Evolutionary conservation across 2,888 invertebrate species (phyloP).

Genomic region (Mythimna albipuncta): DNA sequence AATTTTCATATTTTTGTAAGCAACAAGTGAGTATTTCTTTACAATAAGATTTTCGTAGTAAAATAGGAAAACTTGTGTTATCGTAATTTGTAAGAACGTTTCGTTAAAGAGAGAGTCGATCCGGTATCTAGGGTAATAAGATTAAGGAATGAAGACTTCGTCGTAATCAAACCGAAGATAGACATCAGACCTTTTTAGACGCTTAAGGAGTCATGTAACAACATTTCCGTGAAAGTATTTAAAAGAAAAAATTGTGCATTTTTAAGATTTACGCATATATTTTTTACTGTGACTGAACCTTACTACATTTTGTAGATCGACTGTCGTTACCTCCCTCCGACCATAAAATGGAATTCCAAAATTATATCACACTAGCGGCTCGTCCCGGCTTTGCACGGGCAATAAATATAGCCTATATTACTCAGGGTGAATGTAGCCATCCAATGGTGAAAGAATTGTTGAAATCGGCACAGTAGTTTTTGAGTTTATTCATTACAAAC

Average conservation of each 20-base stretch:
- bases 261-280: background rate
- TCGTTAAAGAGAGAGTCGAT: constrained; percentile 16
- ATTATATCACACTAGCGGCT: too few species aligned
- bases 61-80: background rate
- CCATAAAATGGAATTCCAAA: too few species aligned
- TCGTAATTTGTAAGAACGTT: background rate
- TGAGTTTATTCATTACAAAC: too few species aligned
- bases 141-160: constrained; percentile 31
- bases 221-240: constrained; percentile 52
- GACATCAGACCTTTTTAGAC: constrained; percentile 30
- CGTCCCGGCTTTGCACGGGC: too few species aligned
- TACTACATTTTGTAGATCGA: background rate
- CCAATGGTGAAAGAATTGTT: too few species aligned
- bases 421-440: too few species aligned
- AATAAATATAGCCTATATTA: too few species aligned
- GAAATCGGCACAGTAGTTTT: too few species aligned
- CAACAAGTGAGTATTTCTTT: background rate
- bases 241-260: constrained; percentile 11
- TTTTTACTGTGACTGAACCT: constrained; percentile 3
- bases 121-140: constrained; percentile 21
- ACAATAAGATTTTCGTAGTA: too few species aligned
- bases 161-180: constrained; percentile 28
- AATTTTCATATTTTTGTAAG: background rate
- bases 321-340: too few species aligned
- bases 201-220: constrained; percentile 10